Base-by-base conservation (phyloP, 2,888 invertebrate species). In the Tachina fera region DNA sequence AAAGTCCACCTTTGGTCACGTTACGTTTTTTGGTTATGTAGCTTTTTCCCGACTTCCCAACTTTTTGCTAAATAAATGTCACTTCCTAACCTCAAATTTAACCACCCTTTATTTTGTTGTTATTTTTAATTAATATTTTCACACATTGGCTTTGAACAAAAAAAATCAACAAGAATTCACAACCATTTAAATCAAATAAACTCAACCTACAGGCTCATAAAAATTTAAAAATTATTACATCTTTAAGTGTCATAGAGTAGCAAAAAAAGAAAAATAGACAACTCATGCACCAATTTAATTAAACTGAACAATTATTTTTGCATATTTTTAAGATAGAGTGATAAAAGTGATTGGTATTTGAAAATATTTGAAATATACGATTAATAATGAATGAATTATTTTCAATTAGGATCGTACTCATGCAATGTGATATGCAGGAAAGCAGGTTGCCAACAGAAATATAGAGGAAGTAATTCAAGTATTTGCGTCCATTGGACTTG, bases 191-290 rank as follows among this genome's bases (percentile, higher is more conserved):
- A 72, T 49, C 47, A 13, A 61, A 41, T 61, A 60, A 74, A 74
- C 0, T 49, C 72, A 49, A 39, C 72, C 61, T 45, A 74, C 60
- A 74, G 41, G 61, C 60, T 61, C 41, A 74, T 74, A 60, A 74
- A 74, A 39, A 61, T 74, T 13, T 49, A 49, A 47, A 51, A 61
- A 16, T 61, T 74, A 74, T 74, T 61, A 9, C 74, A 19, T 61
- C 41, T 41, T 8, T 74, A 61, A 60, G 61, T 41, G 51, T 49
- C 14, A 61, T 61, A 16, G 49, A 41, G 39, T 22, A 43, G 31
- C 5, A 31, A 14, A 70, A 56, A 53, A 31, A 22, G 3, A 22
- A 22, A 22, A 22, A 1, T n/a, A n/a, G 22, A 31, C 2, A 22
- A 22, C 14, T 39, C 51, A 68, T 56, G 19, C 45, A 65, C 43